Percentiles rank a stretch among this genome's conserved stretches.
Evolutionary conservation across 1,140 invertebrate species (phyloP).

Genomic region (Neotoxoptera formosana): DNA sequence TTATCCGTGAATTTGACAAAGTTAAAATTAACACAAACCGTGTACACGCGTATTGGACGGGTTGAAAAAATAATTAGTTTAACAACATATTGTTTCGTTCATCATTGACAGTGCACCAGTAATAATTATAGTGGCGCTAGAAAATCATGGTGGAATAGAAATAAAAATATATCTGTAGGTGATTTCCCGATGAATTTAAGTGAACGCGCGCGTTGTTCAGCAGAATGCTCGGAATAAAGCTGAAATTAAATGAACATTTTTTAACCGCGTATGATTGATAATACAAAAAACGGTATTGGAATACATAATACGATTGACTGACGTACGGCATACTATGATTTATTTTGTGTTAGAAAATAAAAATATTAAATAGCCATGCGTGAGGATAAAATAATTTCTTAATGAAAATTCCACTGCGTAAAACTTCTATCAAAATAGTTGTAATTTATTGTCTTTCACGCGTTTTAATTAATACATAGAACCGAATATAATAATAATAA

Average conservation of each 20-base stretch:
- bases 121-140: background rate
- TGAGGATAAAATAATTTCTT: background rate
- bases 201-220: background rate
- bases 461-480: background rate
- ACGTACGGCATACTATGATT: background rate
- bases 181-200: background rate
- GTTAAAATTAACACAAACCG: conserved; percentile 1
- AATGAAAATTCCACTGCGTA: background rate
- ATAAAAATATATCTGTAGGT: background rate
- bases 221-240: background rate
- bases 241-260: background rate
- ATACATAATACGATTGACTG: background rate
- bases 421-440: background rate
- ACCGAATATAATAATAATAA: background rate
- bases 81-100: background rate
- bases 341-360: background rate
- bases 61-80: background rate
- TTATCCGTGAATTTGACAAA: background rate
- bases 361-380: background rate
- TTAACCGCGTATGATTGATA: background rate
- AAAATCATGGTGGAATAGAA: background rate
- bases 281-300: background rate
- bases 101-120: background rate
- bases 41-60: background rate
- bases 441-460: background rate